These are phyloP conservation scores for Scaeva pyrastri DNA, from an alignment of 2,888 invertebrate genomes.

Conservation along the genomic window DNA sequence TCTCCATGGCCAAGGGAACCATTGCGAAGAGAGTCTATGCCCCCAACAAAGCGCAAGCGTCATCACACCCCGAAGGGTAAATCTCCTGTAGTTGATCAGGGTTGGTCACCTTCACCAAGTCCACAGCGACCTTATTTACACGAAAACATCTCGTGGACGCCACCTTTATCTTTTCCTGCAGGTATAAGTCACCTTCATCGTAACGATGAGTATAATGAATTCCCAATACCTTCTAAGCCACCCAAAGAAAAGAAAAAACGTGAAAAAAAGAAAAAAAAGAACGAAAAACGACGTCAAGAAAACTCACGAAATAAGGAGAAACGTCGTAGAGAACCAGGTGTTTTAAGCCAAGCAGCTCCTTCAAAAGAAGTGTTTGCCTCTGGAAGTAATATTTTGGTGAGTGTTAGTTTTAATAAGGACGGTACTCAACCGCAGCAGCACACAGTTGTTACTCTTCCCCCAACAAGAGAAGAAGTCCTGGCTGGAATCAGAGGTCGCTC, in stretches of 20 bases:
- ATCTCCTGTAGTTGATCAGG: conserved; percentile 77
- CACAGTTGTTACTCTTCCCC: conserved; percentile 82
- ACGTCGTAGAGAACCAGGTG: conserved; percentile 83
- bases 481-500: conserved; percentile 78
- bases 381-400: conserved; percentile 96
- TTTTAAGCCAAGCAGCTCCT: conserved; percentile 84
- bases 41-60: conserved; percentile 79
- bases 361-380: conserved; percentile 96
- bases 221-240: conserved; percentile 62
- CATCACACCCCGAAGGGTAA: conserved; percentile 78
- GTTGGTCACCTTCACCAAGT: conserved; percentile 87
- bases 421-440: conserved; percentile 81
- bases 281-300: conserved; percentile 81
- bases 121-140: conserved; percentile 82
- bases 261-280: conserved; percentile 81
- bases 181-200: conserved; percentile 83
- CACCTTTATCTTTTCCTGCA: conserved; percentile 84
- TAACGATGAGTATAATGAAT: conserved; percentile 85
- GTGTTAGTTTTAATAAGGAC: conserved; percentile 94
- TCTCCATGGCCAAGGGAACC: conserved; percentile 71
- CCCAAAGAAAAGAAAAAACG: conserved; percentile 82
- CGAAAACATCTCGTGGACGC: conserved; percentile 86
- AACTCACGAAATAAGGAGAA: conserved; percentile 81
- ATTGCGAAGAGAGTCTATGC: conserved; percentile 79
- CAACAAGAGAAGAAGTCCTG: conserved; percentile 82